phyloP scores from a whole-genome alignment of 2,113 vertebrate genomes.

The Neolamprologus longior region DNA sequence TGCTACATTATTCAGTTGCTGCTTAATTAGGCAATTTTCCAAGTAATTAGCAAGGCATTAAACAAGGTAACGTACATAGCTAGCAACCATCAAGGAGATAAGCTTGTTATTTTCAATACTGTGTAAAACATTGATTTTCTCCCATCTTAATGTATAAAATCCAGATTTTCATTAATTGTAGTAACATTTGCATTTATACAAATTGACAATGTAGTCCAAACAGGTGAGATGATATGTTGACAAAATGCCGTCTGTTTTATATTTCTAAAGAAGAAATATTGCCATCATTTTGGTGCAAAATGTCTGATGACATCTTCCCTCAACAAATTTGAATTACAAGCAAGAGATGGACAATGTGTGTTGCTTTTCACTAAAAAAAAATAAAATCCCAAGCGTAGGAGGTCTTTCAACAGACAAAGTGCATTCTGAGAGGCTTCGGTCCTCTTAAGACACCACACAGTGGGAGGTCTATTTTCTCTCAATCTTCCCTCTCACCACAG shows the following conservation, averaged over 20 bases:
- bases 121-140: not conserved
- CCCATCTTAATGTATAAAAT: not conserved
- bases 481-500: conserved; percentile 28
- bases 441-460: conserved; percentile 31
- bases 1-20: not conserved
- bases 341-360: not conserved
- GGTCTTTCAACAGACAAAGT: conserved; percentile 24
- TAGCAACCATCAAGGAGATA: not conserved
- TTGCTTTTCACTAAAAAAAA: not conserved
- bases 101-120: not conserved
- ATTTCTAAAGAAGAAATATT: not conserved
- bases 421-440: conserved; percentile 39
- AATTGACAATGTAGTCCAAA: not conserved
- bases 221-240: not conserved
- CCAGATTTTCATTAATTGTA: not conserved
- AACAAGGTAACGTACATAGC: not conserved
- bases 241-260: rapidly evolving
- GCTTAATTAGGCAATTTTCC: not conserved
- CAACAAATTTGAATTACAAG: not conserved
- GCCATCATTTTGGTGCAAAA: not conserved
- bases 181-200: not conserved
- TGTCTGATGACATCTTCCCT: not conserved
- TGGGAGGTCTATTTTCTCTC: conserved; percentile 56
- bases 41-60: not conserved
- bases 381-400: not conserved